Base-by-base conservation (phyloP, 2,797 vertebrate genomes). In the Neopelma chrysocephalum region DNA sequence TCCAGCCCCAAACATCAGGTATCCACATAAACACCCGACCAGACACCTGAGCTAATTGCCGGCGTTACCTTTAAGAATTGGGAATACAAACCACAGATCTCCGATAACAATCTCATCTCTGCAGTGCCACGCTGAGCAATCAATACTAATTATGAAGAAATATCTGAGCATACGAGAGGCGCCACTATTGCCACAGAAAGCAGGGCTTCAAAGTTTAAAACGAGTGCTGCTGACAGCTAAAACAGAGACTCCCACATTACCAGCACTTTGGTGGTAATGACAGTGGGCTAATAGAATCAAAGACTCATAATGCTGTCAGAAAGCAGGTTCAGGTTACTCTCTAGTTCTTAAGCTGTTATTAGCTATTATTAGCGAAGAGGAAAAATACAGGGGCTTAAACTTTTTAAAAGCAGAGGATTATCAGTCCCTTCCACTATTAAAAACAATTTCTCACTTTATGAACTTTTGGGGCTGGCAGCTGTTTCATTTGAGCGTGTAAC, bases 381-480 rank as follows among this genome's bases (percentile, higher is more conserved):
- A 93, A 96, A 96, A 96, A 96, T 82, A 91, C 51, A 84, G 94
- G 66, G 85, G 89, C 89, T 96, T 96, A 94, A 97, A 97, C 91
- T 93, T 96, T 96, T 95, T 78, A 95, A 96, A 97, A 96, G 91
- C 83, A 75, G 71, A 85, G 91, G 96, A 97, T 97, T 97, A 97
- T 97, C 95, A 95, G 82, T 89, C 80, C 80, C 92, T 93, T 94
- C 87, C 81, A 93, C 96, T 87, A 95, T 94, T 95, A 96, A 96
- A 97, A 97, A 97, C 96, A 96, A 94, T 97, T 96, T 97, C 96
- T 97, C 96, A 96, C 95, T 97, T 95, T 93, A 91, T 80, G 1
- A 96, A 96, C 94, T 97, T 97, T 79, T 38, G 87, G 90, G 76
- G 88, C 90, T 86, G 94, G 96, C 96, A 97, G 96, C 96, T 97